Percentiles rank a stretch among this genome's conserved stretches.
phyloP scores from a whole-genome alignment of 2,888 invertebrate genomes.

The Catocala sponsa region DNA sequence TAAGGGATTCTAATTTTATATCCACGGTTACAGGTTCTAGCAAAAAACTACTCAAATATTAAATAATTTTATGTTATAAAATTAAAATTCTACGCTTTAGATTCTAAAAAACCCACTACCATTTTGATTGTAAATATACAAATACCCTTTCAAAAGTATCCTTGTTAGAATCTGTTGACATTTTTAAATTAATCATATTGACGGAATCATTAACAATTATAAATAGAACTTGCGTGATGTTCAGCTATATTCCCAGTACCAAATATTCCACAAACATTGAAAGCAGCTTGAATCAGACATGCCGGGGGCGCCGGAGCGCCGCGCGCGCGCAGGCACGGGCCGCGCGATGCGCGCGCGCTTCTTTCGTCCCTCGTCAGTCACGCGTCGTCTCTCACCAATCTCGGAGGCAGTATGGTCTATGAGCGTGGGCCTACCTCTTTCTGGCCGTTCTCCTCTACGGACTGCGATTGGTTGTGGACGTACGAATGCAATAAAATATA shows the following conservation, averaged over 20 bases:
- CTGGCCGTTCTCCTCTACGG: slow-evolving; percentile 87
- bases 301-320: slow-evolving; percentile 11
- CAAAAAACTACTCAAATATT: slow-evolving; percentile 81
- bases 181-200: slow-evolving; percentile 55
- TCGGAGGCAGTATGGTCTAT: slow-evolving; percentile 67
- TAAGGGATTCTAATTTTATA: slow-evolving; percentile 77
- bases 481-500: slow-evolving; percentile 88
- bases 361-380: slow-evolving; percentile 56
- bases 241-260: slow-evolving; percentile 26
- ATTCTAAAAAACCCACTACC: slow-evolving; percentile 80
- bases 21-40: slow-evolving; percentile 83
- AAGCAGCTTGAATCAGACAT: slow-evolving; percentile 43
- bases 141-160: slow-evolving; percentile 77
- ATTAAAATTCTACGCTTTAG: slow-evolving; percentile 79
- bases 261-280: slow-evolving; percentile 48
- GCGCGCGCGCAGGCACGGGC: slow-evolving; percentile 5
- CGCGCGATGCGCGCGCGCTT: slow-evolving; percentile 9
- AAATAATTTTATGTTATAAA: slow-evolving; percentile 70
- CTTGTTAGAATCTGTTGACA: slow-evolving; percentile 82
- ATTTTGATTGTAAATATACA: slow-evolving; percentile 72
- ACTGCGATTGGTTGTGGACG: slow-evolving; percentile 88
- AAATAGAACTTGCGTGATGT: slow-evolving; percentile 24
- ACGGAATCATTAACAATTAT: slow-evolving; percentile 30
- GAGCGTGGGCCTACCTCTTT: slow-evolving; percentile 85
- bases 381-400: slow-evolving; percentile 68